Percentiles rank a stretch among this genome's conserved stretches.
These are phyloP conservation scores for Amaurobius ferox DNA, from an alignment of 2,888 invertebrate genomes.

Conservation along the genomic window DNA sequence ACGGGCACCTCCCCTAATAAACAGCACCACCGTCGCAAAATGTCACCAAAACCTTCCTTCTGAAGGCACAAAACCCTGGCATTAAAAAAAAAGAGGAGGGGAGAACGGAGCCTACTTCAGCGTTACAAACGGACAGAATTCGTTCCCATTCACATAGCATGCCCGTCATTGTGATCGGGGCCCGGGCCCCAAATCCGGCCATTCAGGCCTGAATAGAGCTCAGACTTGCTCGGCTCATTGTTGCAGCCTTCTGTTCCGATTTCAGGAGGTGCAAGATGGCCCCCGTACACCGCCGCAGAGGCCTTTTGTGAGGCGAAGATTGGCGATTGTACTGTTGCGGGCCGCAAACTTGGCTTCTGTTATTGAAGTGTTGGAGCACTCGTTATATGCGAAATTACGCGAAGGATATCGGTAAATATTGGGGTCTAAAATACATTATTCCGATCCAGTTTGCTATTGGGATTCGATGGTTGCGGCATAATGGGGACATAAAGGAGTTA, in stretches of 20 bases:
- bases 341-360: slow-evolving; percentile 1
- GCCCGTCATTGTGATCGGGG: slow-evolving; percentile 4
- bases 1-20: background rate
- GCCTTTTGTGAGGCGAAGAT: background rate
- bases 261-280: background rate
- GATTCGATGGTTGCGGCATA: slow-evolving; percentile 12
- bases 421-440: slow-evolving; percentile 2
- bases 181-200: slow-evolving; percentile 9
- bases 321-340: slow-evolving; percentile 21
- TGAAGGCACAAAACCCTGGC: background rate
- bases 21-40: background rate
- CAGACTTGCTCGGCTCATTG: slow-evolving; percentile 15
- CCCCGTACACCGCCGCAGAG: background rate
- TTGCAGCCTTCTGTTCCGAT: slow-evolving; percentile 23
- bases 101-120: slow-evolving; percentile 15
- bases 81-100: background rate
- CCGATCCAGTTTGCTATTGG: slow-evolving; percentile 14
- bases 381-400: slow-evolving; percentile 26
- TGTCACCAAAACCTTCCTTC: background rate
- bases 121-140: slow-evolving; percentile 24
- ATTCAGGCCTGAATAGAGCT: slow-evolving; percentile 17
- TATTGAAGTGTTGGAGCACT: slow-evolving; percentile 17
- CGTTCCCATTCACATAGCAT: slow-evolving; percentile 20
- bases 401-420: slow-evolving; percentile 23
- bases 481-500: slow-evolving; percentile 13